Percentiles rank a stretch among this genome's conserved stretches.
phyloP scores from a whole-genome alignment of 2,888 invertebrate species.

The Diarsia rubi region DNA sequence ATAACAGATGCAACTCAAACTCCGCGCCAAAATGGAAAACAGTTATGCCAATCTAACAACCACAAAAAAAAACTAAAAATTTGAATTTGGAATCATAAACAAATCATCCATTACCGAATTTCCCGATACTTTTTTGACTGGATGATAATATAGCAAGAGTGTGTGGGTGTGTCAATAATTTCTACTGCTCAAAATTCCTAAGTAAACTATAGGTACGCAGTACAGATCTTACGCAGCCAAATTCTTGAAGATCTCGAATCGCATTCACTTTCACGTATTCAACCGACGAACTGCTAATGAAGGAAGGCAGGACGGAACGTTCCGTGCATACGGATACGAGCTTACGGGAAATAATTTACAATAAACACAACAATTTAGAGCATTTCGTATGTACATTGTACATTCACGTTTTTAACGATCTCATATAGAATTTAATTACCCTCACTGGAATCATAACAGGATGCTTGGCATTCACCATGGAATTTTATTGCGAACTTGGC shows the following conservation, averaged over 20 bases:
- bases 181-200: background rate
- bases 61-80: too few species aligned
- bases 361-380: conserved; percentile 62
- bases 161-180: background rate
- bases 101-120: too few species aligned
- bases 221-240: background rate
- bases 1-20: too few species aligned
- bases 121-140: too few species aligned
- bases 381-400: conserved; percentile 59
- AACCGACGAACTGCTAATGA: conserved; percentile 39
- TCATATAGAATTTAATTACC: conserved; percentile 76
- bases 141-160: too few species aligned
- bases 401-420: conserved; percentile 62
- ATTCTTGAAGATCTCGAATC: conserved; percentile 20
- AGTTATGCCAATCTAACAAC: too few species aligned
- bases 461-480: conserved; percentile 65
- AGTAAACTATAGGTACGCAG: conserved; percentile 7
- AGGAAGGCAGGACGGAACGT: conserved; percentile 18
- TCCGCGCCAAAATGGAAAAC: too few species aligned
- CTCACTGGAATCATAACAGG: conserved; percentile 63
- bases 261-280: conserved; percentile 34
- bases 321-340: conserved; percentile 42
- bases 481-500: conserved; percentile 70
- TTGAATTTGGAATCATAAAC: too few species aligned
- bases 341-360: conserved; percentile 41